phyloP scores from a whole-genome alignment of 2,797 vertebrate genomes.

The Hydrophis major region DNA sequence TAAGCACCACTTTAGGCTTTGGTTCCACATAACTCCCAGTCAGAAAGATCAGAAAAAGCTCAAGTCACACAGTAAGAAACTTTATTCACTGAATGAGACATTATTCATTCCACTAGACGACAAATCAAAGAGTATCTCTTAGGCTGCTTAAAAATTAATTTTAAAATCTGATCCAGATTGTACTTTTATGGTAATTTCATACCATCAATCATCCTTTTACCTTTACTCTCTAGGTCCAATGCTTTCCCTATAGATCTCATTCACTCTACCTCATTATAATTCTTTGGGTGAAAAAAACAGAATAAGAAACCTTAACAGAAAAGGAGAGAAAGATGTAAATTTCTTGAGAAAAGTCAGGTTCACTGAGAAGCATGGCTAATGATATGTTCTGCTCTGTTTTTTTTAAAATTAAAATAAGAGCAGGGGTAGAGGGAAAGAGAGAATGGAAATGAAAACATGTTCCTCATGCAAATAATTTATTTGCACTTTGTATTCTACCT shows the following conservation, averaged over 20 bases:
- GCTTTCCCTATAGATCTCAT: constrained; percentile 92
- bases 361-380: constrained; percentile 75
- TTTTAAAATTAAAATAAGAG: constrained; percentile 64
- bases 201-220: constrained; percentile 95
- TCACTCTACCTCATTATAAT: constrained; percentile 96
- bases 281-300: constrained; percentile 92
- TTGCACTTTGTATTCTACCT: constrained; percentile 56
- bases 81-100: constrained; percentile 98
- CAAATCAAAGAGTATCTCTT: constrained; percentile 99
- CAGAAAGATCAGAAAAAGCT: constrained; percentile 83
- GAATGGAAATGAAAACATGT: constrained; percentile 64
- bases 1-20: constrained; percentile 78
- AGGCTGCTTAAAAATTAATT: constrained; percentile 99
- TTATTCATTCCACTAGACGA: constrained; percentile 96
- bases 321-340: constrained; percentile 98
- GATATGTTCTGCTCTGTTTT: constrained; percentile 87
- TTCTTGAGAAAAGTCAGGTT: constrained; percentile 84
- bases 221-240: constrained; percentile 93
- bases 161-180: constrained; percentile 99
- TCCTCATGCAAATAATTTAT: constrained; percentile 65
- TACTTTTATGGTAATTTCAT: constrained; percentile 98
- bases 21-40: constrained; percentile 79
- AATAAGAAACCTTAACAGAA: constrained; percentile 80
- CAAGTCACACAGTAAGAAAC: constrained; percentile 81
- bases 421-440: constrained; percentile 47